These are phyloP conservation scores for Himalopsyche japonica DNA, from an alignment of 2,888 invertebrate species.

Conservation along the genomic window DNA sequence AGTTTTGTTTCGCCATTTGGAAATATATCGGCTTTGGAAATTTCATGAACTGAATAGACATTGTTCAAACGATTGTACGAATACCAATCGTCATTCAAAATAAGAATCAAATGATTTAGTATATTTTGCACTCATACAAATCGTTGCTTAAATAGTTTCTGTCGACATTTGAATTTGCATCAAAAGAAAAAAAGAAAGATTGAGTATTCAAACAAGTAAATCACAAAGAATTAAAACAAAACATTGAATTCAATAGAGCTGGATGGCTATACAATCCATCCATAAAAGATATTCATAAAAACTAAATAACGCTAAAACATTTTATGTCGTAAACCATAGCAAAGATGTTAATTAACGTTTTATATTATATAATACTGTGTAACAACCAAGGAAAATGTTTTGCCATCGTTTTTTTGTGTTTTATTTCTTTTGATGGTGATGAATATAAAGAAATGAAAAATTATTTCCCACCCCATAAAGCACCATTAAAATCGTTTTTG, in stretches of 20 bases:
- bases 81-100: background rate
- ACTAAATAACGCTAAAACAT: background rate
- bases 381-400: too few species aligned
- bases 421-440: too few species aligned
- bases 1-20: background rate
- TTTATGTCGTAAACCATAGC: background rate
- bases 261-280: background rate
- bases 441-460: too few species aligned
- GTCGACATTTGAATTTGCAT: background rate
- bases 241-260: background rate
- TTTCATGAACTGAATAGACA: too few species aligned
- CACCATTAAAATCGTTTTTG: too few species aligned
- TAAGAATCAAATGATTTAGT: background rate
- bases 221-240: background rate
- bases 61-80: too few species aligned
- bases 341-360: background rate
- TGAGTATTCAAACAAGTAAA: background rate
- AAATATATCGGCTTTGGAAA: too few species aligned
- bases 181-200: background rate
- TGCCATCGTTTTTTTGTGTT: too few species aligned
- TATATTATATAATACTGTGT: background rate
- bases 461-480: too few species aligned
- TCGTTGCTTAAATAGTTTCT: background rate
- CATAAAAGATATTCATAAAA: background rate
- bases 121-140: background rate